A percentile compares a stretch with the other conserved stretches of the same genome.
These are phyloP conservation scores for Drosophila diplacantha DNA, from an alignment of 2,888 invertebrate species.

Conservation along the genomic window DNA sequence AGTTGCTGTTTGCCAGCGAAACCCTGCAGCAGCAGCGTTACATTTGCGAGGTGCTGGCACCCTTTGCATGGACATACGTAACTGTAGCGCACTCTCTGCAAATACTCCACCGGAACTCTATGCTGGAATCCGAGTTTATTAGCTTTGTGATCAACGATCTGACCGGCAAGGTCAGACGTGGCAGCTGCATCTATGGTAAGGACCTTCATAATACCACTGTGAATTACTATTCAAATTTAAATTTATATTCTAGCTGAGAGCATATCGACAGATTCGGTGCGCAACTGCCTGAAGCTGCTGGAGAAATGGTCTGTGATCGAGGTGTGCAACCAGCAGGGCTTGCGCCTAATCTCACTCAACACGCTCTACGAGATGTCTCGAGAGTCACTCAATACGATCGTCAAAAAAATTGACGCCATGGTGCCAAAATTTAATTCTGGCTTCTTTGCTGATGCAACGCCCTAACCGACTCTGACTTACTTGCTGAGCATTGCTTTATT, in stretches of 20 bases:
- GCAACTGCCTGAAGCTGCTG: slow-evolving; percentile 89
- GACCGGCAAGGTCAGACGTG: slow-evolving; percentile 81
- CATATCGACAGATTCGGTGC: slow-evolving; percentile 90
- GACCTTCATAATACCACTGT: fast-evolving
- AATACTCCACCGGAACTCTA: slow-evolving; percentile 77
- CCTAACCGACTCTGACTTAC: slow-evolving; percentile 20
- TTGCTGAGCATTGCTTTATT: slow-evolving; percentile 11
- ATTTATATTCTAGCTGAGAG: slow-evolving; percentile 85
- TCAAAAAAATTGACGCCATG: slow-evolving; percentile 73
- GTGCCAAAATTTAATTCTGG: slow-evolving; percentile 70
- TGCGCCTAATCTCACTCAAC: slow-evolving; percentile 78
- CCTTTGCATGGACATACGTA: slow-evolving; percentile 86
- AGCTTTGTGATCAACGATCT: slow-evolving; percentile 83
- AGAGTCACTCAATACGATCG: slow-evolving; percentile 72
- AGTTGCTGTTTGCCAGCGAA: slow-evolving; percentile 60
- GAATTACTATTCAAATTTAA: neutral
- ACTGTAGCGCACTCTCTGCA: slow-evolving; percentile 81
- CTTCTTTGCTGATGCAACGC: slow-evolving; percentile 36
- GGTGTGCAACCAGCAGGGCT: slow-evolving; percentile 77
- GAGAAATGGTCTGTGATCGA: slow-evolving; percentile 90
- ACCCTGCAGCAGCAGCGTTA: slow-evolving; percentile 79
- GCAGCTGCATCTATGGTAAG: slow-evolving; percentile 82
- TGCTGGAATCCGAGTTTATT: slow-evolving; percentile 84
- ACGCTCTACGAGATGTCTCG: slow-evolving; percentile 77
- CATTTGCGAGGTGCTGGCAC: slow-evolving; percentile 82